Conservation (phyloP, 2,888 invertebrate species). For the Argyresthia albistria region DNA sequence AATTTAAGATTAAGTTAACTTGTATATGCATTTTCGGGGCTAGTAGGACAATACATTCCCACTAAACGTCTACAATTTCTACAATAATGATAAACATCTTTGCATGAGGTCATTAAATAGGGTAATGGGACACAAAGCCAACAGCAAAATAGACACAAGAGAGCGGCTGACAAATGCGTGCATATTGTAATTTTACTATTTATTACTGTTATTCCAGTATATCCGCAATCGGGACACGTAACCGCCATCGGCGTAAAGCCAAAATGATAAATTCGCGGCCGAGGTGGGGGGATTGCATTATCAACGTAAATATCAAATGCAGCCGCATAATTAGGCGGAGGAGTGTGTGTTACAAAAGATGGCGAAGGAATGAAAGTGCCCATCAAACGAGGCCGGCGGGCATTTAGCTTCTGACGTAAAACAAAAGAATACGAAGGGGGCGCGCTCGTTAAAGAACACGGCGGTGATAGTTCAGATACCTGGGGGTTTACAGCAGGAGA, state of each 20-base stretch:
- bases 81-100: conserved; percentile 61
- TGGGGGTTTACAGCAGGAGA: background rate
- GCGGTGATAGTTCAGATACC: conserved; percentile 31
- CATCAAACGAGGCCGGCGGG: conserved; percentile 41
- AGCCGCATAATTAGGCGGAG: conserved; percentile 55
- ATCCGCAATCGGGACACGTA: conserved; percentile 52
- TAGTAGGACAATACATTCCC: conserved; percentile 58
- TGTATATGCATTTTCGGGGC: conserved; percentile 27
- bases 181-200: conserved; percentile 46
- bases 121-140: conserved; percentile 60
- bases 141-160: conserved; percentile 53
- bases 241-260: conserved; percentile 47
- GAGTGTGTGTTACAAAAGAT: conserved; percentile 51
- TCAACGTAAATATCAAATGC: conserved; percentile 59
- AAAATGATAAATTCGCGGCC: conserved; percentile 35
- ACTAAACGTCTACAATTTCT: conserved; percentile 49
- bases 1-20: too few species aligned
- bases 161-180: conserved; percentile 50
- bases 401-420: conserved; percentile 19
- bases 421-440: conserved; percentile 63
- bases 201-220: conserved; percentile 41
- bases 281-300: conserved; percentile 31
- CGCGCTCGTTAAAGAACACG: conserved; percentile 49
- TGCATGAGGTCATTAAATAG: conserved; percentile 54
- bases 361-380: conserved; percentile 60